Conservation (phyloP, 2,797 vertebrate species). For the Poeciliopsis gracilis region DNA sequence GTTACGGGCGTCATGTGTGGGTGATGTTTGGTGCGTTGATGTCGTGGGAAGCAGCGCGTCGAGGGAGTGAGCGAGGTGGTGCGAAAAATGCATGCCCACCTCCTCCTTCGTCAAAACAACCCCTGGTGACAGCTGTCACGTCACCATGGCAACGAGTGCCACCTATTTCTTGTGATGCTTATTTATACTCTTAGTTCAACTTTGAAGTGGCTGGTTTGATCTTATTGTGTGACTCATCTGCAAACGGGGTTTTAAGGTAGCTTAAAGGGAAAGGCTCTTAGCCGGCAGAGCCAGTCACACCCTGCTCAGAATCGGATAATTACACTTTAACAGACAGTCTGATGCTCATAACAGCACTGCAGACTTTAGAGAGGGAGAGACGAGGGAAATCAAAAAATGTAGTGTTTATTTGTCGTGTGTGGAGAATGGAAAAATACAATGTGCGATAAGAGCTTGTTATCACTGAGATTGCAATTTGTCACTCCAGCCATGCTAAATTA, state of each 20-base stretch:
- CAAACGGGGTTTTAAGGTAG: constrained; percentile 28
- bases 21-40: constrained; percentile 55
- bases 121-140: constrained; percentile 63
- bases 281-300: constrained; percentile 12
- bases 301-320: constrained; percentile 27
- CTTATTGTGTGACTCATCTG: constrained; percentile 47
- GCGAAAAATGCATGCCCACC: constrained; percentile 53
- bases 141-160: constrained; percentile 57
- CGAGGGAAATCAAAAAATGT: constrained; percentile 13
- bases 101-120: constrained; percentile 45
- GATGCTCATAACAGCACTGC: constrained; percentile 5
- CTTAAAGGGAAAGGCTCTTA: constrained; percentile 30
- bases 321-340: constrained; percentile 22
- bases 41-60: constrained; percentile 34
- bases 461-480: constrained; percentile 12
- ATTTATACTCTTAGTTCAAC: constrained; percentile 68
- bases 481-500: constrained; percentile 32
- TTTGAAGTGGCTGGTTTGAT: constrained; percentile 54
- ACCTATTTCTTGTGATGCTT: constrained; percentile 51
- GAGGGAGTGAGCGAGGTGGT: constrained; percentile 31
- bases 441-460: constrained; percentile 35
- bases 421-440: constrained; percentile 11
- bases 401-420: constrained; percentile 28
- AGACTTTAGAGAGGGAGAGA: neutral
- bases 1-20: constrained; percentile 47